These are phyloP conservation scores for Parotocinclus haroldoi DNA, from an alignment of 2,797 vertebrate genomes.

Conservation along the genomic window DNA sequence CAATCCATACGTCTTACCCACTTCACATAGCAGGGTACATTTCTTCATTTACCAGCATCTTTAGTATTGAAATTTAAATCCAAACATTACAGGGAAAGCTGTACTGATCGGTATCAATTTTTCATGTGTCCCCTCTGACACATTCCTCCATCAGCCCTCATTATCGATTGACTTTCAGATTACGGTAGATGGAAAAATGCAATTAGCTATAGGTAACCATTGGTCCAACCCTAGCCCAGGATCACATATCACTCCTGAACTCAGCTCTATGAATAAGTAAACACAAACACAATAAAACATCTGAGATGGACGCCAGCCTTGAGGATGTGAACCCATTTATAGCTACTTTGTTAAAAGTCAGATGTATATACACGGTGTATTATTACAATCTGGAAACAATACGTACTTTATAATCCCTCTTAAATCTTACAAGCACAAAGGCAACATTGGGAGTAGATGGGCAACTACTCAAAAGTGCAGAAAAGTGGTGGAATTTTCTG, in stretches of 20 bases:
- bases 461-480: slow-evolving; percentile 48
- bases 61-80: too few relatives aligned
- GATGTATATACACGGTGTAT: slow-evolving; percentile 65
- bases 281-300: slow-evolving; percentile 21
- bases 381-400: slow-evolving; percentile 55
- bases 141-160: too few relatives aligned
- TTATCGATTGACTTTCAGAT: too few relatives aligned
- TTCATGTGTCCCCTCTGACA: too few relatives aligned
- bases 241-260: slow-evolving; percentile 2
- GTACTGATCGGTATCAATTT: too few relatives aligned
- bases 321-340: slow-evolving; percentile 62
- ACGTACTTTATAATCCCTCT: slow-evolving; percentile 46
- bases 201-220: too few relatives aligned
- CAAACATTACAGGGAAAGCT: too few relatives aligned
- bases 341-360: slow-evolving; percentile 62
- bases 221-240: too few relatives aligned
- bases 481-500: slow-evolving; percentile 37
- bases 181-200: too few relatives aligned
- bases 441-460: slow-evolving; percentile 44
- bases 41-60: too few relatives aligned
- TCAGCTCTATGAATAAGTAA: slow-evolving; percentile 26
- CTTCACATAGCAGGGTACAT: too few relatives aligned
- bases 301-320: slow-evolving; percentile 20
- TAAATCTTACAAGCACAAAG: slow-evolving; percentile 47
- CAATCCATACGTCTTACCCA: too few relatives aligned